Conservation (phyloP, 2,888 invertebrate genomes). For the Dynastes hyllus region DNA sequence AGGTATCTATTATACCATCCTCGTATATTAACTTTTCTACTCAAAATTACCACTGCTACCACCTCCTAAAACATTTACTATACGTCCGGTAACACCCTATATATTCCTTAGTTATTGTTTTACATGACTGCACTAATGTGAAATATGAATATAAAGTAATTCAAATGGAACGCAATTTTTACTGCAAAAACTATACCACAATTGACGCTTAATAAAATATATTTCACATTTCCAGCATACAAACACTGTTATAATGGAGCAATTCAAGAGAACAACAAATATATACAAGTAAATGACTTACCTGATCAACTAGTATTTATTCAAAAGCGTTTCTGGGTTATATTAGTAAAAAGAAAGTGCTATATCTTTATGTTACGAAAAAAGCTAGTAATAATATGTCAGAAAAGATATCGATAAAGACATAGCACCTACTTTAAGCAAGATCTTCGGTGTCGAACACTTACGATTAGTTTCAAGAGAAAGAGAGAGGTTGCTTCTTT, state of each 20-base stretch:
- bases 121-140: too few relatives aligned
- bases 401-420: not conserved
- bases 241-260: too few relatives aligned
- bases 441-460: too few relatives aligned
- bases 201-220: not conserved
- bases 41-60: too few relatives aligned
- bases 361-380: not conserved
- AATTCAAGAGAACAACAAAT: not conserved
- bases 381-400: not conserved
- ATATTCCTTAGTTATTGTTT: too few relatives aligned
- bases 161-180: not conserved
- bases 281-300: conserved; percentile 28
- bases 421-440: not conserved
- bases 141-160: too few relatives aligned
- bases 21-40: too few relatives aligned
- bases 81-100: too few relatives aligned
- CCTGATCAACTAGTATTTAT: conserved; percentile 16
- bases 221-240: too few relatives aligned
- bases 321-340: not conserved
- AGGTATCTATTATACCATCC: too few relatives aligned
- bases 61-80: too few relatives aligned
- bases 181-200: not conserved
- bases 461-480: not conserved
- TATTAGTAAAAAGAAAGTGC: not conserved
- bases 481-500: not conserved